A percentile compares a stretch with the other conserved stretches of the same genome.
These are phyloP conservation scores for Eudyptes chrysolophus DNA, from an alignment of 2,113 vertebrate species.

Conservation along the genomic window DNA sequence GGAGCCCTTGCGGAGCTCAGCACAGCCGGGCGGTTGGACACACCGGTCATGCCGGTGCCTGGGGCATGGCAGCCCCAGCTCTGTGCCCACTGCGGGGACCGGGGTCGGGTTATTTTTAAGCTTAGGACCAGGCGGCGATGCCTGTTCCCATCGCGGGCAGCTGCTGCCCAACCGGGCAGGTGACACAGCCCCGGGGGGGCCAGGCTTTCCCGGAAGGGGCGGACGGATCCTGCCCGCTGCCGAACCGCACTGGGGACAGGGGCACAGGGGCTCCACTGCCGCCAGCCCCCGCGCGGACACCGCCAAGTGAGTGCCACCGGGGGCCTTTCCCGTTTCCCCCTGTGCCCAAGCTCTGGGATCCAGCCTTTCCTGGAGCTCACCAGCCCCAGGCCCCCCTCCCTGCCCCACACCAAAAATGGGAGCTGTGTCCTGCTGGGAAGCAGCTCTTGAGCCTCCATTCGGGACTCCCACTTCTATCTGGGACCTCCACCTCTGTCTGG, in stretches of 20 bases:
- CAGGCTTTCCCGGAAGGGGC: neutral
- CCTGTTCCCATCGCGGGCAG: neutral
- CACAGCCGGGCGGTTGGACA: rapidly evolving
- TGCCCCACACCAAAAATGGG: neutral
- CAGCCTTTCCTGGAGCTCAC: rapidly evolving
- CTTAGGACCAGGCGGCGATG: neutral
- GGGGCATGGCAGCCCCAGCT: rapidly evolving
- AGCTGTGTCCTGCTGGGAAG: neutral
- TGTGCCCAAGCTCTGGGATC: neutral
- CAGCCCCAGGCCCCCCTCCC: neutral
- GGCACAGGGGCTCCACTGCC: neutral
- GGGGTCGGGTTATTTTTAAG: neutral
- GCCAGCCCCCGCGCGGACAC: rapidly evolving
- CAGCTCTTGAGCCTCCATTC: neutral
- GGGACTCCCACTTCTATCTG: too few species aligned
- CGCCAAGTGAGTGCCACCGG: neutral
- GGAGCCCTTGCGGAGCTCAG: neutral
- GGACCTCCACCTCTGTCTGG: neutral
- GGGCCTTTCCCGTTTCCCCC: rapidly evolving
- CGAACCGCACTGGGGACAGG: neutral
- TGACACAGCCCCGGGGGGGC: too few species aligned
- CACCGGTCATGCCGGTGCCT: rapidly evolving
- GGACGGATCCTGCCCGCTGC: neutral
- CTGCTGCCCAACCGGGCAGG: neutral
- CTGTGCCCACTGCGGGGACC: rapidly evolving